Evolutionary conservation across 2,797 vertebrate species (phyloP).

Genomic region (Erethizon dorsatum): DNA sequence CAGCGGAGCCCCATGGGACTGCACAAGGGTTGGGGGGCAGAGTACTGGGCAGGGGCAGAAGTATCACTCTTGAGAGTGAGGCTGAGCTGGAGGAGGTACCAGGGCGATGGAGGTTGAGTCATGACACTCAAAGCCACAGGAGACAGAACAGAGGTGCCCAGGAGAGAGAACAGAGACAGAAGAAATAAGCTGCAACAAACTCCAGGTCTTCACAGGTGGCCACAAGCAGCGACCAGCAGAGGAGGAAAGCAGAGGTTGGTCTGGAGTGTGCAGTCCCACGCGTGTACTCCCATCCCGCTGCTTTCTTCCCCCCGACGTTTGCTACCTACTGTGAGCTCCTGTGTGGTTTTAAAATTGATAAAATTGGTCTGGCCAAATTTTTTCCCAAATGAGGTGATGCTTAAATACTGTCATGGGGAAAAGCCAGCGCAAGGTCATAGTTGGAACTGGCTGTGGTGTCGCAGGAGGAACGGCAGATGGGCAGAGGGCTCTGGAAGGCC

Average conservation of each 20-base stretch:
- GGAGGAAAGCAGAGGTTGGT: neutral
- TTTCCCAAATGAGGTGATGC: neutral
- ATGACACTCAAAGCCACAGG: neutral
- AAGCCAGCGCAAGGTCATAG: slow-evolving; percentile 95
- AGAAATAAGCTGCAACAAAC: fast-evolving
- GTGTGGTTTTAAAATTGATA: neutral
- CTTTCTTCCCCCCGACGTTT: neutral
- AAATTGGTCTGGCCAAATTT: fast-evolving
- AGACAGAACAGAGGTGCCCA: neutral
- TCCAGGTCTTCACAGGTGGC: neutral
- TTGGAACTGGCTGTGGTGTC: slow-evolving; percentile 90
- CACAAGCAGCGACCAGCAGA: neutral
- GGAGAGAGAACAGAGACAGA: neutral
- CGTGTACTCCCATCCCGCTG: fast-evolving
- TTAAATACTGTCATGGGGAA: slow-evolving; percentile 92
- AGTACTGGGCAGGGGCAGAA: neutral
- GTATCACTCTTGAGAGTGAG: neutral
- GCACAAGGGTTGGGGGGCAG: neutral
- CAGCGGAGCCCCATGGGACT: no score
- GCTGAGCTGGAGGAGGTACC: neutral
- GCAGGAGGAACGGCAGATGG: slow-evolving; percentile 95
- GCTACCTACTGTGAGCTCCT: neutral
- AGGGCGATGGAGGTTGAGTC: no score
- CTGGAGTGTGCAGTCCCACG: neutral
- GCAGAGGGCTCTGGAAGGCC: slow-evolving; percentile 92